Evolutionary conservation across 2,888 invertebrate genomes (phyloP).

Genomic region (Pegoplata infirma): DNA sequence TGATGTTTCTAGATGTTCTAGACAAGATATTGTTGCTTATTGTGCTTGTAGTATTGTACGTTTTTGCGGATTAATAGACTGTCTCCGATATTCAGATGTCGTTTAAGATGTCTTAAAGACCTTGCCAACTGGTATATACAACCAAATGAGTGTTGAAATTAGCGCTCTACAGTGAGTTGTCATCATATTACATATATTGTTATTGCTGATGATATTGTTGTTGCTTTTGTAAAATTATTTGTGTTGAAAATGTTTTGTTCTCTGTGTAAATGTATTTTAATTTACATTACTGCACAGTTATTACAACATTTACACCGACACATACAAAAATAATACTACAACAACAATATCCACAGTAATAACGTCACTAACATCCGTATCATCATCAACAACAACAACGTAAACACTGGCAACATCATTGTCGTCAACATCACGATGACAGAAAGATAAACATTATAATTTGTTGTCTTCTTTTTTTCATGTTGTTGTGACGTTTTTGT

Average conservation of each 20-base stretch:
- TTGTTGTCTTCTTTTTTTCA: slow-evolving; percentile 44
- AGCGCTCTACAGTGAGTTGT: slow-evolving; percentile 66
- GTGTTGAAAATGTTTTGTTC: slow-evolving; percentile 55
- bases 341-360: slow-evolving; percentile 19
- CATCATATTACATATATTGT: slow-evolving; percentile 51
- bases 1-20: no score
- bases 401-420: slow-evolving; percentile 37
- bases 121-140: no score
- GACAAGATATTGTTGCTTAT: no score
- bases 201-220: slow-evolving; percentile 31
- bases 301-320: slow-evolving; percentile 50
- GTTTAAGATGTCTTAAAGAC: no score
- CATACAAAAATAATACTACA: no score
- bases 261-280: slow-evolving; percentile 65
- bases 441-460: slow-evolving; percentile 60
- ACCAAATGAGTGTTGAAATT: slow-evolving; percentile 63
- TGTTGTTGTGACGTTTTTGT: slow-evolving; percentile 29
- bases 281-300: slow-evolving; percentile 53
- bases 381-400: neutral
- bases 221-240: slow-evolving; percentile 44
- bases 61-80: no score
- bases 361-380: slow-evolving; percentile 42
- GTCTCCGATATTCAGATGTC: no score
- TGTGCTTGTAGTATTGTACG: no score
- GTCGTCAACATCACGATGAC: slow-evolving; percentile 43